Percentiles rank a stretch among this genome's conserved stretches.
phyloP scores from a whole-genome alignment of 2,113 vertebrate genomes.

The Leucopsar rothschildi region DNA sequence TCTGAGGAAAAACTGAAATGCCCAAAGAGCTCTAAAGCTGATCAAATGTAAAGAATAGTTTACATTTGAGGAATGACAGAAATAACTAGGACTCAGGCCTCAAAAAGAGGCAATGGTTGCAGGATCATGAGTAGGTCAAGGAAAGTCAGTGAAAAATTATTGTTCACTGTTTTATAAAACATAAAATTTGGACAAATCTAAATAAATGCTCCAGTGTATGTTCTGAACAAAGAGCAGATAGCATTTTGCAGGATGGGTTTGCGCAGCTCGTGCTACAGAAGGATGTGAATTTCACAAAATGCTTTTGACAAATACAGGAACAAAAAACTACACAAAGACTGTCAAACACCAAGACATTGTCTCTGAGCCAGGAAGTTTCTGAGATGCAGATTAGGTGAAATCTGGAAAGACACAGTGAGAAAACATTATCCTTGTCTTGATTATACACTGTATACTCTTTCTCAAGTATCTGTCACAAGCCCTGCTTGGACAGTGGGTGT shows the following conservation, averaged over 20 bases:
- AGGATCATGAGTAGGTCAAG: neutral
- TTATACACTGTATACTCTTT: neutral
- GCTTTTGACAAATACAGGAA: neutral
- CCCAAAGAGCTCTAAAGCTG: neutral
- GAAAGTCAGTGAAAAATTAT: neutral
- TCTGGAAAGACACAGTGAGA: neutral
- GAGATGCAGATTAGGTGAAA: neutral
- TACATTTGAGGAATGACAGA: neutral
- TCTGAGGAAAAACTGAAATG: neutral
- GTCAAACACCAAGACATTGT: neutral
- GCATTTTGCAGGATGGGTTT: neutral
- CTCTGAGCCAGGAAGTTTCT: neutral
- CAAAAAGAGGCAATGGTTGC: neutral
- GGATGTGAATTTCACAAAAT: neutral
- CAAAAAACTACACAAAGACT: neutral
- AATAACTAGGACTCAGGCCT: neutral
- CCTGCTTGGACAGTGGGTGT: neutral
- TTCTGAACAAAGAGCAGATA: neutral
- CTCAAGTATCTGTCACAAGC: neutral
- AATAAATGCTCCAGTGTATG: neutral
- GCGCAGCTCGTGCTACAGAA: neutral
- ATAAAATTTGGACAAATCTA: neutral
- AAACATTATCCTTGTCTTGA: neutral
- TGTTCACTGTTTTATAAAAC: neutral
- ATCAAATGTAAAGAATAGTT: neutral